A percentile compares a stretch with the other conserved stretches of the same genome.
Evolutionary conservation across 2,113 vertebrate species (phyloP).

Genomic region (Dolichotis patagonum): DNA sequence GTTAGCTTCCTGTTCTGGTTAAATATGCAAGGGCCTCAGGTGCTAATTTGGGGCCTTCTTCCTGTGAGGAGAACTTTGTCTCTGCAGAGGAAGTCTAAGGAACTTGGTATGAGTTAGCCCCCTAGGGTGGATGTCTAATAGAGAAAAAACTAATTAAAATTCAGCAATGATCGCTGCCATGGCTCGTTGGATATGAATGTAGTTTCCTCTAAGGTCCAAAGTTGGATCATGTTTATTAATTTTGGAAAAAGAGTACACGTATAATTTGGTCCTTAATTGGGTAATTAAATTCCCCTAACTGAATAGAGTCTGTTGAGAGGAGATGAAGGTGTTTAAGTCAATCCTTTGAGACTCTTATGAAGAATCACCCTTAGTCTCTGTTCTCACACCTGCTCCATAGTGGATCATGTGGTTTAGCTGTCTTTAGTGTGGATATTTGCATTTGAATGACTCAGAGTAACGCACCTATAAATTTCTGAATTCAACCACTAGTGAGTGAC

Average conservation of each 20-base stretch:
- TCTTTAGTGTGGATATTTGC: background rate
- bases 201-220: background rate
- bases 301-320: background rate
- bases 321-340: background rate
- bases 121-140: no score
- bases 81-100: background rate
- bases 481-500: background rate
- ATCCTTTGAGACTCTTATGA: background rate
- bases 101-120: background rate
- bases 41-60: background rate
- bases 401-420: background rate
- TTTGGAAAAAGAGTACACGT: background rate
- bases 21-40: accelerated
- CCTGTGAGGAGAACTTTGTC: background rate
- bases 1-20: background rate
- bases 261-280: conserved; percentile 3
- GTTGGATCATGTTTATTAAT: background rate
- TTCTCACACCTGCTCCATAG: background rate
- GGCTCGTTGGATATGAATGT: background rate
- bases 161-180: background rate
- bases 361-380: background rate
- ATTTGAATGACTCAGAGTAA: background rate
- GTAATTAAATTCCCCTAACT: background rate
- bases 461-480: background rate
- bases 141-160: background rate